Evolutionary conservation across 2,888 invertebrate genomes (phyloP).

Genomic region (Diplazon laetatorius): DNA sequence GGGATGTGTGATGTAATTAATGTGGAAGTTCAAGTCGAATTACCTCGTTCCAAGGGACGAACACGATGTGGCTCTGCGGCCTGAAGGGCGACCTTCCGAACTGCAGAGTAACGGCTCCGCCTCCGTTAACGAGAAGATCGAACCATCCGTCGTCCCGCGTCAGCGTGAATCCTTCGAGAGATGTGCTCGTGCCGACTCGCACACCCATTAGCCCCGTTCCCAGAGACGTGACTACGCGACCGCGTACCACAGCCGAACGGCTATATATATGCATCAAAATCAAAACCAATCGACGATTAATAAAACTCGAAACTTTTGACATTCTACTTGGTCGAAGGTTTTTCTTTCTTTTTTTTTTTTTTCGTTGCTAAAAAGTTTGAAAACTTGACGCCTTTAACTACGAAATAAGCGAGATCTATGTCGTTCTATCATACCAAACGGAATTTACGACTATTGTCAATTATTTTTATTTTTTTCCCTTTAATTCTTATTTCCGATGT

Average conservation of each 20-base stretch:
- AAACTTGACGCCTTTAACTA: conserved; percentile 62
- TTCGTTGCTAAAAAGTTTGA: conserved; percentile 44
- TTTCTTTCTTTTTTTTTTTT: conserved; percentile 32
- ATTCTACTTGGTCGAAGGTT: conserved; percentile 20
- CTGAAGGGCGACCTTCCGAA: conserved; percentile 96
- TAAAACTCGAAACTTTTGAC: conserved; percentile 22
- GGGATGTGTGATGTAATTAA: conserved; percentile 15
- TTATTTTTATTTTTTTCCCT: conserved; percentile 4
- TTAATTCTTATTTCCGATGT: background rate
- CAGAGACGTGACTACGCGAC: conserved; percentile 95
- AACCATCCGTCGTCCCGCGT: conserved; percentile 98
- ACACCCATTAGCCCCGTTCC: conserved; percentile 98
- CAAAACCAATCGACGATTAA: conserved; percentile 51
- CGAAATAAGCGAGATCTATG: conserved; percentile 68
- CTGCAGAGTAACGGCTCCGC: conserved; percentile 96
- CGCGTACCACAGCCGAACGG: conserved; percentile 98
- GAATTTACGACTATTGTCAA: conserved; percentile 72
- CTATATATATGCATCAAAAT: conserved; percentile 84
- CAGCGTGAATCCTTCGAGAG: conserved; percentile 97
- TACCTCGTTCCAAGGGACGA: conserved; percentile 98
- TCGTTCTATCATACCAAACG: conserved; percentile 60
- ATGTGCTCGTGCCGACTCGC: conserved; percentile 95
- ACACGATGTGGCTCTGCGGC: conserved; percentile 93
- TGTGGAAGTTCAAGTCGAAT: conserved; percentile 40
- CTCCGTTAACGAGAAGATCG: conserved; percentile 99